These are phyloP conservation scores for Eptatretus atami DNA, from an alignment of 2,797 vertebrate genomes.

Conservation along the genomic window DNA sequence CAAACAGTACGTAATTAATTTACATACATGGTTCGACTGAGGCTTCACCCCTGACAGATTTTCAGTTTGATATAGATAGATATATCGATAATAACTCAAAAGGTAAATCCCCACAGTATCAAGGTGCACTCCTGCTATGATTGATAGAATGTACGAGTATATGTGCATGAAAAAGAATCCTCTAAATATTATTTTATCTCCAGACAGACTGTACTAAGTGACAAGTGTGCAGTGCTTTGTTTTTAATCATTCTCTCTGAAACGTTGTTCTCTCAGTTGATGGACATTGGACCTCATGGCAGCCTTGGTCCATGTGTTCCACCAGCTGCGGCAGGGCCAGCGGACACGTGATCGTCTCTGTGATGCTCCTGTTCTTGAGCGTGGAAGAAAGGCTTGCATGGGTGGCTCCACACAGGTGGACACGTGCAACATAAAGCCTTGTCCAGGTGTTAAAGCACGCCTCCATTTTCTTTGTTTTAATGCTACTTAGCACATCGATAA, in stretches of 20 bases:
- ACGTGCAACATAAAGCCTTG: conserved; percentile 43
- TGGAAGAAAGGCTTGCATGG: conserved; percentile 34
- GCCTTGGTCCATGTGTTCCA: conserved; percentile 41
- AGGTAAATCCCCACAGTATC: background rate
- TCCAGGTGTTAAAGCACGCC: conserved; percentile 24
- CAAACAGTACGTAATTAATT: too few relatives aligned
- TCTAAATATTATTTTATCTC: too few relatives aligned
- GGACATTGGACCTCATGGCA: conserved; percentile 68
- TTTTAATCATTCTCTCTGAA: background rate
- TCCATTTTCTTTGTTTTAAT: too few relatives aligned
- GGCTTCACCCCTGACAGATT: too few relatives aligned
- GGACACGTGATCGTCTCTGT: conserved; percentile 32
- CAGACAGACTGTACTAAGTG: too few relatives aligned
- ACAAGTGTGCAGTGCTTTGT: too few relatives aligned
- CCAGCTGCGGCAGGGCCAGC: conserved; percentile 50
- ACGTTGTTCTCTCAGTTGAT: conserved; percentile 24
- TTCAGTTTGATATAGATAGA: too few relatives aligned
- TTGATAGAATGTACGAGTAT: background rate
- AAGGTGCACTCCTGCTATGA: background rate
- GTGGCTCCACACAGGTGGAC: conserved; percentile 49
- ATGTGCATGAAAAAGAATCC: too few relatives aligned
- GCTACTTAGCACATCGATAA: too few relatives aligned
- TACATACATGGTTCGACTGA: too few relatives aligned
- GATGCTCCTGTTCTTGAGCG: conserved; percentile 25
- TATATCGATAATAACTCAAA: too few relatives aligned